These are phyloP conservation scores for Cyanoramphus novaezelandiae DNA, from an alignment of 2,113 vertebrate species.

Conservation along the genomic window DNA sequence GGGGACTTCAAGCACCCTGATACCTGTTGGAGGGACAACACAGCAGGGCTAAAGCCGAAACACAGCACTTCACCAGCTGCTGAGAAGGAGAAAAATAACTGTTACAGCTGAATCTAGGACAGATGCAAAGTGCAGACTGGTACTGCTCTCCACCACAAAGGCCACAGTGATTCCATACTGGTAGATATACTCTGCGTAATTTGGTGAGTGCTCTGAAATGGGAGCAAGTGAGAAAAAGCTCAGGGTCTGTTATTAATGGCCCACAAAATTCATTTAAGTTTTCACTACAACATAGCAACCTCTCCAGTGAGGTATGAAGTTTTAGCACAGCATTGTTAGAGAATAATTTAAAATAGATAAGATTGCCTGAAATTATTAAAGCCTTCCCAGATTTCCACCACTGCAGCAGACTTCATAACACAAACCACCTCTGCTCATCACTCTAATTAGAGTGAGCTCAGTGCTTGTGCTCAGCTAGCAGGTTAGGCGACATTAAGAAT, in stretches of 20 bases:
- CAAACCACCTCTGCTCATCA: rapidly evolving
- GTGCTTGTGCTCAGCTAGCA: not conserved
- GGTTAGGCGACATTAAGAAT: not conserved
- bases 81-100: not conserved
- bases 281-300: not conserved
- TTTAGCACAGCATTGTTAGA: not conserved
- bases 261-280: not conserved
- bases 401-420: not conserved
- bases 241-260: not conserved
- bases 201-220: not conserved
- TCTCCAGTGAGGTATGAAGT: not conserved
- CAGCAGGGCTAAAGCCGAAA: not conserved
- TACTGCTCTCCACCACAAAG: not conserved
- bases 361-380: not conserved
- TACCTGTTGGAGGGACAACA: not conserved
- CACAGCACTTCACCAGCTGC: not conserved
- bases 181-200: not conserved
- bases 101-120: not conserved
- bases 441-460: not conserved
- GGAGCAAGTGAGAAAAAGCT: not conserved
- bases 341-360: not conserved
- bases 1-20: not conserved
- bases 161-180: not conserved
- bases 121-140: not conserved
- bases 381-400: not conserved